phyloP scores from a whole-genome alignment of 2,888 invertebrate species.

The Zygothrica quintamaculata region DNA sequence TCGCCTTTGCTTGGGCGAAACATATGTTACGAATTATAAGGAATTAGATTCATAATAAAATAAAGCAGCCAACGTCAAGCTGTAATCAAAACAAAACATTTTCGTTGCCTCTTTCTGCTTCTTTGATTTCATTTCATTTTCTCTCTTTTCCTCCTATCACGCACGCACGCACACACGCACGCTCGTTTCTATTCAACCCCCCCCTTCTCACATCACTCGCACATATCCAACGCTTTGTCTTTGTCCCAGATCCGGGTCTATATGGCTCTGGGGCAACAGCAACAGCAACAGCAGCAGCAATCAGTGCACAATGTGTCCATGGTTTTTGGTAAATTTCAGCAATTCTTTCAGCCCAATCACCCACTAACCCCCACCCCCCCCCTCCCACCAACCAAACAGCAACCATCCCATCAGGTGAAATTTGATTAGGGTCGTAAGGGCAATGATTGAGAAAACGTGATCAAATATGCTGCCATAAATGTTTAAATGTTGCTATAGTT shows the following conservation, averaged over 20 bases:
- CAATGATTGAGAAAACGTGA: conserved; percentile 83
- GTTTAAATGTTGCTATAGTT: conserved; percentile 75
- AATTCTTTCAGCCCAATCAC: conserved; percentile 18
- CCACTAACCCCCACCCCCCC: not conserved
- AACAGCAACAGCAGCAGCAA: conserved; percentile 48
- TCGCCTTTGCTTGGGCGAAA: conserved; percentile 46
- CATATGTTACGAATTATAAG: conserved; percentile 81
- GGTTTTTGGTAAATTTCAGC: conserved; percentile 67
- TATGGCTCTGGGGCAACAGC: conserved; percentile 32
- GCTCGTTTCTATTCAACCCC: too few relatives aligned
- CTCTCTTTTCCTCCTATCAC: conserved; percentile 35
- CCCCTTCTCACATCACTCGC: too few relatives aligned
- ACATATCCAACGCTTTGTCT: not conserved
- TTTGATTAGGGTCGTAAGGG: conserved; percentile 83
- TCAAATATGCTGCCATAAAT: conserved; percentile 79
- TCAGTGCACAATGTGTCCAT: conserved; percentile 78
- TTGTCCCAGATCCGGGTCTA: not conserved
- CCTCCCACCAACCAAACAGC: not conserved
- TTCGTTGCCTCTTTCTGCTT: conserved; percentile 28
- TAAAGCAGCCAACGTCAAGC: conserved; percentile 69
- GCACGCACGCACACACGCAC: conserved; percentile 57
- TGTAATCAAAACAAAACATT: conserved; percentile 80
- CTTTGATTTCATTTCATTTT: not conserved
- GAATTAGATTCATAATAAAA: conserved; percentile 80
- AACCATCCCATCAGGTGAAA: conserved; percentile 81